Conservation (phyloP, 2,888 invertebrate genomes). For the Tenthredo distinguenda region DNA sequence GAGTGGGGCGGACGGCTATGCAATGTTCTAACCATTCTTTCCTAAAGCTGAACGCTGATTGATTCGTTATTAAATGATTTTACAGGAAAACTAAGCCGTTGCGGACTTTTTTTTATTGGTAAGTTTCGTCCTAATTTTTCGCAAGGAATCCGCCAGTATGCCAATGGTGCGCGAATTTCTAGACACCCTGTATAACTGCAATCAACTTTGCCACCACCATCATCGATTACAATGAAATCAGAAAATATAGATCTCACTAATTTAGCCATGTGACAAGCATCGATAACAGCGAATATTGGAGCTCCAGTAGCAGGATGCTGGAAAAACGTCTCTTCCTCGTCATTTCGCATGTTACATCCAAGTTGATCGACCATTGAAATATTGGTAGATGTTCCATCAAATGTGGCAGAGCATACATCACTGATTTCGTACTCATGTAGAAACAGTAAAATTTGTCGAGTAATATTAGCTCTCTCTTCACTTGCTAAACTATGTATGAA, state of each 20-base stretch:
- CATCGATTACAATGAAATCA: slow-evolving; percentile 40
- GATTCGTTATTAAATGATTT: too few species aligned
- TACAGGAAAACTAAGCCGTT: too few species aligned
- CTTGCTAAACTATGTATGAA: slow-evolving; percentile 63
- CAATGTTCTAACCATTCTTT: too few species aligned
- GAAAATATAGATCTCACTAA: slow-evolving; percentile 36
- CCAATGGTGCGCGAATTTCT: too few species aligned
- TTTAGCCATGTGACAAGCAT: slow-evolving; percentile 51
- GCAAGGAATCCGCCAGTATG: too few species aligned
- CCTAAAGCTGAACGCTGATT: too few species aligned
- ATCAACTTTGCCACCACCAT: slow-evolving; percentile 6
- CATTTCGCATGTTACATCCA: slow-evolving; percentile 53
- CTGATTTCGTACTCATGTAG: slow-evolving; percentile 60
- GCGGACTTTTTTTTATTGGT: too few species aligned
- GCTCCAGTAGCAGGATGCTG: slow-evolving; percentile 25
- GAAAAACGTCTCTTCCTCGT: slow-evolving; percentile 28
- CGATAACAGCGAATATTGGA: slow-evolving; percentile 28
- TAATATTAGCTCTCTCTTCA: slow-evolving; percentile 61
- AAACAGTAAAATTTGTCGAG: slow-evolving; percentile 59
- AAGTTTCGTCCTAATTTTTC: too few species aligned
- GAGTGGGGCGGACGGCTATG: too few species aligned
- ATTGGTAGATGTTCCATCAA: slow-evolving; percentile 65
- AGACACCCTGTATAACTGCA: neutral
- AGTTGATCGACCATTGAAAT: slow-evolving; percentile 57
- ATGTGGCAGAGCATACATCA: slow-evolving; percentile 62